Conservation (phyloP, 2,113 vertebrate species). For the Upupa epops region DNA sequence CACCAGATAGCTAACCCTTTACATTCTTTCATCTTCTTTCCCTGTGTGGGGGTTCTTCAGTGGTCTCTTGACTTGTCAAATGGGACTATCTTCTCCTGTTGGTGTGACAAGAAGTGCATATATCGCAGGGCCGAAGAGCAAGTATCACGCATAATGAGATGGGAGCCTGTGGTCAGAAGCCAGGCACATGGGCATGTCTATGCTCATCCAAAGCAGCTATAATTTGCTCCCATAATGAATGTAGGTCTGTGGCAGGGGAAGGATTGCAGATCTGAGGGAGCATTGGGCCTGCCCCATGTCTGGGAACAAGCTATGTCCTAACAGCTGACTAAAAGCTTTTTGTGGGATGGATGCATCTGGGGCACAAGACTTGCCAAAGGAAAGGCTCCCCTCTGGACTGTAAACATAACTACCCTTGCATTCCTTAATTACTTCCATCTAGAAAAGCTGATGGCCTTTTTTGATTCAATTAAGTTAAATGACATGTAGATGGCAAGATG, state of each 20-base stretch:
- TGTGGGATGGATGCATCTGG: background rate
- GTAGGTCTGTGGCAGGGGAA: background rate
- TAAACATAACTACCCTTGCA: background rate
- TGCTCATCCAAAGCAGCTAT: background rate
- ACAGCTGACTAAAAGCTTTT: background rate
- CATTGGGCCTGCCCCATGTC: background rate
- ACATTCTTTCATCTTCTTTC: background rate
- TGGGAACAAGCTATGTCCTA: background rate
- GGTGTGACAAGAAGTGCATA: background rate
- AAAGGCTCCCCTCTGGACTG: background rate
- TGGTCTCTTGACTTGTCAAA: background rate
- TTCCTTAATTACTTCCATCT: constrained; percentile 13
- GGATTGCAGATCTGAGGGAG: background rate
- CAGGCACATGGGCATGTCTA: accelerated
- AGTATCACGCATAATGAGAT: background rate
- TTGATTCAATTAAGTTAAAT: background rate
- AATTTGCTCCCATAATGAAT: background rate
- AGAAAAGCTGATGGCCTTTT: background rate
- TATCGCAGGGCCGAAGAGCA: background rate
- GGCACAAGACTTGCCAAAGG: background rate
- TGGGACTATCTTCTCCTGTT: background rate
- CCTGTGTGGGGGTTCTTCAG: background rate
- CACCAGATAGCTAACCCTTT: background rate
- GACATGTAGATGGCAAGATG: background rate
- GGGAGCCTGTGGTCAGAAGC: accelerated